Conservation (phyloP, 2,797 vertebrate genomes). For the Centropyge bicolor region DNA sequence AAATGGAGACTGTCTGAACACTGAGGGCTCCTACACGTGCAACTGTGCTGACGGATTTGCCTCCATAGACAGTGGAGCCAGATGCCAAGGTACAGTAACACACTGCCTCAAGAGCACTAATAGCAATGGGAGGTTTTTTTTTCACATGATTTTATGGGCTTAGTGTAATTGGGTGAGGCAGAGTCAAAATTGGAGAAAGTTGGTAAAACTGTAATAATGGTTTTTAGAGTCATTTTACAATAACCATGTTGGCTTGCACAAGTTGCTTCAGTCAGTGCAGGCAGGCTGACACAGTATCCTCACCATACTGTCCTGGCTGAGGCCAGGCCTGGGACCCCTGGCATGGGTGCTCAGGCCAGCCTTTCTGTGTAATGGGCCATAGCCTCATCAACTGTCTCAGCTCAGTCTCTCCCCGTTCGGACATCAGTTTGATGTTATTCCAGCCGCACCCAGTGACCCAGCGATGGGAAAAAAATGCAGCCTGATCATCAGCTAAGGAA, state of each 20-base stretch:
- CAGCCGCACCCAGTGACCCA: constrained; percentile 76
- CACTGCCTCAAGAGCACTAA: constrained; percentile 15
- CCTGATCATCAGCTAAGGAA: constrained; percentile 52
- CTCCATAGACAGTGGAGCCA: constrained; percentile 67
- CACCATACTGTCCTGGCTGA: constrained; percentile 23
- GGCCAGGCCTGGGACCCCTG: constrained; percentile 48
- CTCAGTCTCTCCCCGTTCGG: constrained; percentile 49
- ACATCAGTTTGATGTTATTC: constrained; percentile 78
- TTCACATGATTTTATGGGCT: constrained; percentile 45
- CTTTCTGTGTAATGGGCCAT: constrained; percentile 68
- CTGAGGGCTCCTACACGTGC: constrained; percentile 89
- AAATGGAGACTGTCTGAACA: constrained; percentile 89
- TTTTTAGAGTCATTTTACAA: constrained; percentile 40
- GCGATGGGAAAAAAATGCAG: constrained; percentile 43
- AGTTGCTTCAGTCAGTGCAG: constrained; percentile 24
- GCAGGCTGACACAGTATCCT: constrained; percentile 43
- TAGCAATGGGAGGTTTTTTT: constrained; percentile 20
- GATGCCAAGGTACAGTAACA: constrained; percentile 87
- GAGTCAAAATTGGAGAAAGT: constrained; percentile 30
- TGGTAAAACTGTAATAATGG: constrained; percentile 44
- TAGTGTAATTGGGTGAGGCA: constrained; percentile 61
- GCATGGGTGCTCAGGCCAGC: constrained; percentile 45
- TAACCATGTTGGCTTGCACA: constrained; percentile 23
- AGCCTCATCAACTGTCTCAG: constrained; percentile 68
- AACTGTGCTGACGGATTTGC: constrained; percentile 87